These are phyloP conservation scores for Acrobeloides nanus DNA, from an alignment of 2,888 invertebrate genomes.

Conservation along the genomic window DNA sequence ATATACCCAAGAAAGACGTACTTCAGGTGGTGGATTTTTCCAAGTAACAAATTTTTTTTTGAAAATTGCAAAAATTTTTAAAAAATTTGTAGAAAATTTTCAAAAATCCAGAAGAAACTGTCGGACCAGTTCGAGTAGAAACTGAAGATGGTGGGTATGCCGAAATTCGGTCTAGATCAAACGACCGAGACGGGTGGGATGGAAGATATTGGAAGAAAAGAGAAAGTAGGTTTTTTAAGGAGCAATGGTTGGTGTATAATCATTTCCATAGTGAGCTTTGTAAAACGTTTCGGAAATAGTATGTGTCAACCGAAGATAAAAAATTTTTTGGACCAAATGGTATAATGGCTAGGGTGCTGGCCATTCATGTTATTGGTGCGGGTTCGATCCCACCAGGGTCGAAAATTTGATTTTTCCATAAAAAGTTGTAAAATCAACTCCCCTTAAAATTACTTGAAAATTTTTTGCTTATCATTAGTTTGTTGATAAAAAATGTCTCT, in stretches of 20 bases:
- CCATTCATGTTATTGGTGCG: no score
- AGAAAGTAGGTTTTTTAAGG: conserved; percentile 32
- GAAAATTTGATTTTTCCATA: not conserved
- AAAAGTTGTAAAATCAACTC: not conserved
- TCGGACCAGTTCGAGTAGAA: conserved; percentile 4
- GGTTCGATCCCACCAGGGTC: no score
- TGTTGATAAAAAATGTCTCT: no score
- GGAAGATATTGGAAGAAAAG: conserved; percentile 25
- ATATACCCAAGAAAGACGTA: conserved; percentile 13
- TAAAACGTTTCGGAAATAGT: not conserved
- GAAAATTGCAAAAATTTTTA: conserved; percentile 9
- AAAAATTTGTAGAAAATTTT: conserved; percentile 17
- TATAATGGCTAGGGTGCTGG: not conserved
- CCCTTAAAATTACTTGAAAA: no score
- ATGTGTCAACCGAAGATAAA: not conserved
- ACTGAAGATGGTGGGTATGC: conserved; percentile 24
- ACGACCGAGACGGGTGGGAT: conserved; percentile 21
- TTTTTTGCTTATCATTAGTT: no score
- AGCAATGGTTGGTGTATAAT: not conserved
- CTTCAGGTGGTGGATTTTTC: conserved; percentile 15
- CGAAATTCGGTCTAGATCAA: conserved; percentile 22
- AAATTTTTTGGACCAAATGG: not conserved
- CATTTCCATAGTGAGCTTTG: not conserved
- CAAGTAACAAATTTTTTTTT: conserved; percentile 7
- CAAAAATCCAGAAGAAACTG: conserved; percentile 10